Evolutionary conservation across 1,140 invertebrate species (phyloP), one percentile per base, ranked within the genome.

Genomic region (Nylanderia fulva): DNA sequence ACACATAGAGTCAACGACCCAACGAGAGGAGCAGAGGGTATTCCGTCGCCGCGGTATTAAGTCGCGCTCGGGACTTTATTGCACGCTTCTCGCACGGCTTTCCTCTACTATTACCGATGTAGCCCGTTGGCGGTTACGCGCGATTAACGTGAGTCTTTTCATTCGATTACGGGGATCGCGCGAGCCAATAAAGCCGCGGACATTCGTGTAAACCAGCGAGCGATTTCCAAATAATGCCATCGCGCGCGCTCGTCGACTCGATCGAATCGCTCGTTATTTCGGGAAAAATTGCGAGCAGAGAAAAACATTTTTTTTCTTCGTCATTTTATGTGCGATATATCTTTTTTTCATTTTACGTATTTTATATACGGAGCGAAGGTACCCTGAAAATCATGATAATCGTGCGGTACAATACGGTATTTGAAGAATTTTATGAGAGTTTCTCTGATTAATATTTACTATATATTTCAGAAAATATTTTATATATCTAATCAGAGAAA

Each of bases 1-100:
- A 92, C 91, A 92, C 91, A 83, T 75, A 90, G 91, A 93, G 93
- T 93, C 93, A 94, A 94, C 90, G 93, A 94, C 93, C 93, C 77
- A 90, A 90, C 88, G 90, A 90, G 90, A 90, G 85, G 85, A 80
- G 87, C 84, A 82, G 88, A 91, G 79, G n/a, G n/a, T n/a, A n/a
- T n/a, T n/a, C 85, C 88, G 89, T 88, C 84, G 85, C 76, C 45
- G 86, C 71, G n/a, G 86, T 74, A 84, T 90, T 87, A 86, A 91
- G 90, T 88, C 91, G 88, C 89, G 87, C 91, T 91, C 84, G 76
- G 76, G 64, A 86, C 90, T 74, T 75, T 72, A 85, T 85, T 84
- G 75, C 61, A 64, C 68, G 24, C 72, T 75, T 66, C 86, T 77
- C 76, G 9, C 27, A 60, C 66, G 60, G 66, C 54, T 84, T 68